phyloP scores from a whole-genome alignment of 2,888 invertebrate genomes.

The Chymomyza amoena region DNA sequence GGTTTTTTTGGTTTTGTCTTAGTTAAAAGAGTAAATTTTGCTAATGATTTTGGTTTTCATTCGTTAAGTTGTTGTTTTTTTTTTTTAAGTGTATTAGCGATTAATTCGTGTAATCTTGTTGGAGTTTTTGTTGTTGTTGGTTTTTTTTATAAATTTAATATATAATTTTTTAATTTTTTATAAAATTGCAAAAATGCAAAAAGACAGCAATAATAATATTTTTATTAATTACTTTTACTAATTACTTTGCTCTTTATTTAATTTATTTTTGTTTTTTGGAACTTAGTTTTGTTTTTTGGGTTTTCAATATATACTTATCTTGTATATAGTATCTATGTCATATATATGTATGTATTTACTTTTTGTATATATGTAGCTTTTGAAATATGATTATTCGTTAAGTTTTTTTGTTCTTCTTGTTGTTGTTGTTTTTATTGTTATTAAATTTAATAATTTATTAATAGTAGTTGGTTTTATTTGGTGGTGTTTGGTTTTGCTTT shows the following conservation, averaged over 20 bases:
- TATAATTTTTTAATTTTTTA: constrained; percentile 59
- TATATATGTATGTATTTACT: constrained; percentile 19
- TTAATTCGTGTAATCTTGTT: constrained; percentile 35
- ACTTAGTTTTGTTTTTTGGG: constrained; percentile 70
- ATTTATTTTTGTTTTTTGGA: constrained; percentile 60
- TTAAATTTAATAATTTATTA: constrained; percentile 55
- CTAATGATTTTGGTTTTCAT: constrained; percentile 63
- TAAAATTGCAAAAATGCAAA: constrained; percentile 80
- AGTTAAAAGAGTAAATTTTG: constrained; percentile 78
- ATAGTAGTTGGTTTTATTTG: constrained; percentile 78
- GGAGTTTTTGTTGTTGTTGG: constrained; percentile 42
- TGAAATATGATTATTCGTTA: constrained; percentile 74
- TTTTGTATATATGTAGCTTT: constrained; percentile 40
- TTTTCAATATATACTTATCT: constrained; percentile 44
- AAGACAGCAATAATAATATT: constrained; percentile 76
- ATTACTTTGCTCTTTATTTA: constrained; percentile 23
- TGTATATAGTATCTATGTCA: constrained; percentile 32
- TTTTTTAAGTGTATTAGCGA: constrained; percentile 35
- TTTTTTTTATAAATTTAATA: constrained; percentile 35
- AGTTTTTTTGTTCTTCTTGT: constrained; percentile 35
- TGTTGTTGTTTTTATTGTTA: constrained; percentile 32
- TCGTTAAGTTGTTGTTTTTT: constrained; percentile 39
- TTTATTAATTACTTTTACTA: constrained; percentile 42
- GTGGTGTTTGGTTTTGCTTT: constrained; percentile 71
- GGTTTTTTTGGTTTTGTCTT: constrained; percentile 48